Evolutionary conservation across 2,888 invertebrate genomes (phyloP), one percentile per base, ranked within the genome.

Genomic region (Sphaerophoria taeniata): DNA sequence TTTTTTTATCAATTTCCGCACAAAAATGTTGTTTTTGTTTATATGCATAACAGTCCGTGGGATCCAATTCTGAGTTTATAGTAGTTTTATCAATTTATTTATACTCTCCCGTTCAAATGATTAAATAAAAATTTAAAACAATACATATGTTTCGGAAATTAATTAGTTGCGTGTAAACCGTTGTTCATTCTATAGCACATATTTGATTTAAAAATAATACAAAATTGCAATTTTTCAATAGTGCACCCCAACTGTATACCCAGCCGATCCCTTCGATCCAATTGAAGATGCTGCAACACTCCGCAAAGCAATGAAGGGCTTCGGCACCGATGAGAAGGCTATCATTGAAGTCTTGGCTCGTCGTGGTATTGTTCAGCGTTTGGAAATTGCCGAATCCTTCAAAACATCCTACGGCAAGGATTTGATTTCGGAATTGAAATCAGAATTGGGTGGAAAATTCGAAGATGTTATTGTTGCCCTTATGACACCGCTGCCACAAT

Each of bases 361-460:
- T 87, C 95, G 98, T 87, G 97, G 97, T 84, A 97, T 98, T 91
- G 96, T 95, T 4, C 98, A 99, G 92, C 95, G 99, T 84, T 93
- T 98, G 88, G 96, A 98, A 92, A 97, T 99, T 89, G 95, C 97
- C 56, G 96, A 96, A 91, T 95, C 96, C 31, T 99, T 96, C 93
- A 99, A 99, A 93, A 97, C 97, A 36, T 94, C 96, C 89, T 98
- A 96, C 90, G 99, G 98, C 90, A 96, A 97, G 94, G 96, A 97
- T 90, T 92, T 97, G 89, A 93, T 97, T 87, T 95, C 95, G 88
- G 97, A 98, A 88, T 92, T 98, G 89, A 98, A 97, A 92, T 96
- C 97, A 89, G 98, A 98, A 91, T 93, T 98, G 78, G 95, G 96
- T 72, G 98, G 98, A 11, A 96, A 97, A 92, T 95, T 98, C 89